Conservation (phyloP, 1,140 invertebrate genomes). For the Diabrotica undecimpunctata region DNA sequence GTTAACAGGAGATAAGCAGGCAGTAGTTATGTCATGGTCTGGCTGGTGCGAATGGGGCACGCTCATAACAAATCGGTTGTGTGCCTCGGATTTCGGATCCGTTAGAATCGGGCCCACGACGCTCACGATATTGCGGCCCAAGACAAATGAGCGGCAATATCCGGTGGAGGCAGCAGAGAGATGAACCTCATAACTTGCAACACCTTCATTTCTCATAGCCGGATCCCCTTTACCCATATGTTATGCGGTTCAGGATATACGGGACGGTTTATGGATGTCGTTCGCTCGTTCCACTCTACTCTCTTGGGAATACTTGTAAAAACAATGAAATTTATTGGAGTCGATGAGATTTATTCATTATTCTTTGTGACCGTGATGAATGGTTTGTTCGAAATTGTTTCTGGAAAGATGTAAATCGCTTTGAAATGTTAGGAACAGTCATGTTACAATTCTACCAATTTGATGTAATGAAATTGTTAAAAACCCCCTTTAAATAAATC, state of each 20-base stretch:
- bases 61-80: constrained; percentile 34
- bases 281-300: not conserved
- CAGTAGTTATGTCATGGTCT: constrained; percentile 23
- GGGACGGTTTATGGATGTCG: constrained; percentile 6
- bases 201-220: constrained; percentile 41
- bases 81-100: constrained; percentile 33
- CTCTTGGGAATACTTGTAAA: constrained; percentile 5
- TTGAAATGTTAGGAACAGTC: too few relatives aligned
- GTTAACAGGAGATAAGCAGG: constrained; percentile 24
- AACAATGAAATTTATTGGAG: constrained; percentile 11
- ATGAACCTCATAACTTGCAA: constrained; percentile 43
- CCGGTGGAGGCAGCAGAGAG: constrained; percentile 35
- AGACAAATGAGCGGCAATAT: constrained; percentile 42
- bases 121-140: constrained; percentile 35
- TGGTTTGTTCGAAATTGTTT: too few relatives aligned
- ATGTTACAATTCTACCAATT: too few relatives aligned
- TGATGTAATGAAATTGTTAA: too few relatives aligned
- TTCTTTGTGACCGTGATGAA: too few relatives aligned
- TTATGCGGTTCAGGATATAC: constrained; percentile 7
- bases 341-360: not conserved
- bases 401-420: too few relatives aligned
- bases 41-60: constrained; percentile 13
- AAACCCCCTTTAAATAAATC: too few relatives aligned
- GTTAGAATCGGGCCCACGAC: constrained; percentile 27
- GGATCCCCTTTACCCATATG: constrained; percentile 27